Conservation (phyloP, 2,113 vertebrate species). For the Lasiurus borealis region DNA sequence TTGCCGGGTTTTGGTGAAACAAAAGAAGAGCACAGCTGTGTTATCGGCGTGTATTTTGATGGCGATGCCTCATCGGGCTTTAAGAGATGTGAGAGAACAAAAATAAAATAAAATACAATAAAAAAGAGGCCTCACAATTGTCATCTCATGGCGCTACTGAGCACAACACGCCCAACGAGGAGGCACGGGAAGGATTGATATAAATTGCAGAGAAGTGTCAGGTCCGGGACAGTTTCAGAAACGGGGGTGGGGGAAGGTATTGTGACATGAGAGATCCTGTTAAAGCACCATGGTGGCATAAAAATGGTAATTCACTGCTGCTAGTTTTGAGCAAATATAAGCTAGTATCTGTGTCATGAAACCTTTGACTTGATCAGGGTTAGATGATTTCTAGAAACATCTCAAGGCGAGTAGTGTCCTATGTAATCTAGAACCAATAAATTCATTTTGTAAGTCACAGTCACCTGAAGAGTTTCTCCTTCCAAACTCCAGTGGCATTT, state of each 20-base stretch:
- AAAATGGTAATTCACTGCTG: slow-evolving; percentile 83
- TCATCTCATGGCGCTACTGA: slow-evolving; percentile 80
- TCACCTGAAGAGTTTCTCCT: background rate
- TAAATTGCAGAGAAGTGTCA: slow-evolving; percentile 73
- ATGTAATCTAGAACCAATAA: background rate
- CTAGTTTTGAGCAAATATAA: slow-evolving; percentile 78
- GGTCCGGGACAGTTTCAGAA: slow-evolving; percentile 70
- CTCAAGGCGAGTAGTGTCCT: background rate
- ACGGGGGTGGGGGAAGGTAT: slow-evolving; percentile 11
- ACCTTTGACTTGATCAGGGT: slow-evolving; percentile 76
- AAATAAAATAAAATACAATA: too few relatives aligned
- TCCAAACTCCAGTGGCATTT: background rate
- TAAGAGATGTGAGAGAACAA: slow-evolving; percentile 79
- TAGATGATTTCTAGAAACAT: slow-evolving; percentile 73
- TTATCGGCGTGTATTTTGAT: slow-evolving; percentile 84
- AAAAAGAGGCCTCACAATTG: slow-evolving; percentile 51
- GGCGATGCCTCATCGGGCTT: slow-evolving; percentile 82
- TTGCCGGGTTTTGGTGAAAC: slow-evolving; percentile 87
- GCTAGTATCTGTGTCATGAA: slow-evolving; percentile 78
- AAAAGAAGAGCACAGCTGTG: slow-evolving; percentile 87
- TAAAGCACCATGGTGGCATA: slow-evolving; percentile 71
- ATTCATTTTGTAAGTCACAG: background rate
- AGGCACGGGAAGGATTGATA: slow-evolving; percentile 71
- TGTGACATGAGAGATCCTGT: slow-evolving; percentile 73
- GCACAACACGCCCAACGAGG: slow-evolving; percentile 76